Conservation (phyloP, 2,113 vertebrate genomes). For the Urocitellus parryii region DNA sequence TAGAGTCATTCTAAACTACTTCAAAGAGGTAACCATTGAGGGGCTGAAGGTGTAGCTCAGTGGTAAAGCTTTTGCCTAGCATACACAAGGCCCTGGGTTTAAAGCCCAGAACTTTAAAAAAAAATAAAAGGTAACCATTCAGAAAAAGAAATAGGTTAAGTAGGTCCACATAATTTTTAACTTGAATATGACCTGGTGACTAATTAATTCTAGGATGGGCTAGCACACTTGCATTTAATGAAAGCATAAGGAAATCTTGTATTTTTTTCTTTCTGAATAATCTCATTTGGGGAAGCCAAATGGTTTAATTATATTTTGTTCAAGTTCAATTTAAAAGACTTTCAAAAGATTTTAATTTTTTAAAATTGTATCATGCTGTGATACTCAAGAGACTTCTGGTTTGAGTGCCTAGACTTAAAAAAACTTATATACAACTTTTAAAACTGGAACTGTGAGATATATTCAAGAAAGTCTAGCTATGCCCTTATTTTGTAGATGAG, state of each 20-base stretch:
- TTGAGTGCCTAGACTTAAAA: not conserved
- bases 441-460: not conserved
- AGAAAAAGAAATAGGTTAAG: not conserved
- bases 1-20: constrained; percentile 12
- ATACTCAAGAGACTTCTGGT: not conserved
- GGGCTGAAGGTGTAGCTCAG: no score
- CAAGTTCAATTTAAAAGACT: constrained; percentile 11
- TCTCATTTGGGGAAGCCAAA: constrained; percentile 15
- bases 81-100: no score
- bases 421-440: not conserved
- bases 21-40: not conserved
- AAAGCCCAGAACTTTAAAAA: no score
- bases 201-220: not conserved
- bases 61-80: no score
- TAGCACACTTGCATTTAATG: not conserved
- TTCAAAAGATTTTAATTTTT: constrained; percentile 51
- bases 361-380: not conserved
- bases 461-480: not conserved
- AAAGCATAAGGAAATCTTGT: not conserved
- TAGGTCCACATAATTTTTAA: not conserved
- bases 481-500: not conserved
- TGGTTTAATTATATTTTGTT: constrained; percentile 34
- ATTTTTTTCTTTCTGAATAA: constrained; percentile 39
- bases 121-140: not conserved
- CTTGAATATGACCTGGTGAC: not conserved